Evolutionary conservation across 2,888 invertebrate genomes (phyloP).

Genomic region (Thyatira batis): DNA sequence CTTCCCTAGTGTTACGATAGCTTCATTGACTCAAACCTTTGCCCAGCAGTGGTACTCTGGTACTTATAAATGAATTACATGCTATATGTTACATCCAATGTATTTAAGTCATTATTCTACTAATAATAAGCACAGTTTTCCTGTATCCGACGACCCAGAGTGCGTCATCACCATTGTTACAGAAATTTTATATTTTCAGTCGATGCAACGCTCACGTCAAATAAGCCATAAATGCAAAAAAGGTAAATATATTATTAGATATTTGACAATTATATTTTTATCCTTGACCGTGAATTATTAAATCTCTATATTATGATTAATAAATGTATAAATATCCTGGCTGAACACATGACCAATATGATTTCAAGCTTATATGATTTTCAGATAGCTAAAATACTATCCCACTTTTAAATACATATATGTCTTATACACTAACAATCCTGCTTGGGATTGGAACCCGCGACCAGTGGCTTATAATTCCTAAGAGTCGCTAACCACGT

Average conservation of each 20-base stretch:
- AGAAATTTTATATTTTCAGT: slow-evolving; percentile 31
- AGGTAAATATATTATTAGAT: neutral
- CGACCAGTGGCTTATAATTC: no score
- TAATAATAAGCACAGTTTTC: slow-evolving; percentile 37
- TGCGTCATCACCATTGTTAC: slow-evolving; percentile 44
- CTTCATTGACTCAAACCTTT: neutral
- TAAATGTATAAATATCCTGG: no score
- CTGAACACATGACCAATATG: no score
- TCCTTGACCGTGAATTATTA: no score
- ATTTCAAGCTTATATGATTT: no score
- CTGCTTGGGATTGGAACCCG: no score
- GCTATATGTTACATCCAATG: slow-evolving; percentile 12
- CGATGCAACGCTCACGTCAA: slow-evolving; percentile 9
- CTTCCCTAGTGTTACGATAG: neutral
- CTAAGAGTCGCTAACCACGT: no score
- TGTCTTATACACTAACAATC: no score
- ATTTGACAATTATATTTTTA: no score
- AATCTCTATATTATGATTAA: no score
- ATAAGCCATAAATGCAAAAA: neutral
- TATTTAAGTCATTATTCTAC: slow-evolving; percentile 24
- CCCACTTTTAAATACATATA: no score
- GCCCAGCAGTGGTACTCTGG: neutral
- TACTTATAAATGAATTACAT: neutral
- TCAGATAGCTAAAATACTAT: no score
- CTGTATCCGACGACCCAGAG: slow-evolving; percentile 24